Evolutionary conservation across 2,113 vertebrate species (phyloP).

Genomic region (Pachyramphus minor): DNA sequence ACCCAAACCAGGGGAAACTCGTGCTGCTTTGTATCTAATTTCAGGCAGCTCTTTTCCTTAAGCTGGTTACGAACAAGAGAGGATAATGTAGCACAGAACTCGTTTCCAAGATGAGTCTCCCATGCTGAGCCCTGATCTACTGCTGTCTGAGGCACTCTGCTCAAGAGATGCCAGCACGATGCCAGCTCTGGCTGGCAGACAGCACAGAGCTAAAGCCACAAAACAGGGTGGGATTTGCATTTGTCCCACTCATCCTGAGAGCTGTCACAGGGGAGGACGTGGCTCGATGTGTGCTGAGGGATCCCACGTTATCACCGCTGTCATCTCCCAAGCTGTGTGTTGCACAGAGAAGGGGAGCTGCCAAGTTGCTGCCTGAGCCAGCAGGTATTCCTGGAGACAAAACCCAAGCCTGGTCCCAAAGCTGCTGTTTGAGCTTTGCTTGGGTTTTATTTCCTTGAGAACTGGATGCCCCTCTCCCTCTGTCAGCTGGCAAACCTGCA

Average conservation of each 20-base stretch:
- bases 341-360: background rate
- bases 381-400: constrained; percentile 10
- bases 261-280: background rate
- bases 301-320: background rate
- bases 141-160: background rate
- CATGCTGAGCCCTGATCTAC: background rate
- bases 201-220: background rate
- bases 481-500: background rate
- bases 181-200: background rate
- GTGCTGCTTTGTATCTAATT: background rate
- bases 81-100: background rate
- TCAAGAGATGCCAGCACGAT: background rate
- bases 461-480: background rate
- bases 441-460: background rate
- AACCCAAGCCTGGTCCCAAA: background rate
- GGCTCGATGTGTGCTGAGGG: background rate
- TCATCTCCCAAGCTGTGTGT: background rate
- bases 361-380: background rate
- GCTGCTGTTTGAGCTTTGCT: background rate
- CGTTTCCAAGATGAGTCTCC: background rate
- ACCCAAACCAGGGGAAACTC: background rate
- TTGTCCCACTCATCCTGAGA: background rate
- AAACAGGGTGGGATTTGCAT: background rate
- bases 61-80: background rate
- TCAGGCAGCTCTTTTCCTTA: background rate